Evolutionary conservation across 2,797 vertebrate genomes (phyloP).

Genomic region (Falco berigora): DNA sequence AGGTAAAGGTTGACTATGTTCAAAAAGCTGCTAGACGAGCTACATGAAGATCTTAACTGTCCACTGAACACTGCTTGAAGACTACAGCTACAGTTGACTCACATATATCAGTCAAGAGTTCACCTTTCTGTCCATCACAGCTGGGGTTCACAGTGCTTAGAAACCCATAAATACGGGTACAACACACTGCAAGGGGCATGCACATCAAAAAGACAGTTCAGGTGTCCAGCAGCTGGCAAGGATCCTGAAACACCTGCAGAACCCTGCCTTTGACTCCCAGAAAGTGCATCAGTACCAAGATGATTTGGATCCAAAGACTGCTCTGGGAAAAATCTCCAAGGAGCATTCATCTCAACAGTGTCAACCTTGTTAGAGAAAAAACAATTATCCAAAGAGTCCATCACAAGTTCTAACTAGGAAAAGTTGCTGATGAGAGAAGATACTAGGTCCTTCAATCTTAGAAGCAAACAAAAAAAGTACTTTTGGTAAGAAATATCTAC

Average conservation of each 20-base stretch:
- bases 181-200: background rate
- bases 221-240: background rate
- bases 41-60: background rate
- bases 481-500: background rate
- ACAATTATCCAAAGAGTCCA: background rate
- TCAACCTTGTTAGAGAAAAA: background rate
- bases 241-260: background rate
- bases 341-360: background rate
- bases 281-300: background rate
- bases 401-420: background rate
- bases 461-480: background rate
- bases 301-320: background rate
- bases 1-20: background rate
- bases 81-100: background rate
- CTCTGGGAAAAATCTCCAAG: background rate
- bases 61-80: background rate
- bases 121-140: background rate
- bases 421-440: background rate
- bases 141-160: background rate
- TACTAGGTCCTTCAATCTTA: background rate
- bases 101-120: background rate
- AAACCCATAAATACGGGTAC: background rate
- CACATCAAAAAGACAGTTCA: background rate
- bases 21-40: background rate
- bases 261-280: background rate